Conservation (phyloP, 2,797 vertebrate genomes). For the Rhinogobio ventralis region DNA sequence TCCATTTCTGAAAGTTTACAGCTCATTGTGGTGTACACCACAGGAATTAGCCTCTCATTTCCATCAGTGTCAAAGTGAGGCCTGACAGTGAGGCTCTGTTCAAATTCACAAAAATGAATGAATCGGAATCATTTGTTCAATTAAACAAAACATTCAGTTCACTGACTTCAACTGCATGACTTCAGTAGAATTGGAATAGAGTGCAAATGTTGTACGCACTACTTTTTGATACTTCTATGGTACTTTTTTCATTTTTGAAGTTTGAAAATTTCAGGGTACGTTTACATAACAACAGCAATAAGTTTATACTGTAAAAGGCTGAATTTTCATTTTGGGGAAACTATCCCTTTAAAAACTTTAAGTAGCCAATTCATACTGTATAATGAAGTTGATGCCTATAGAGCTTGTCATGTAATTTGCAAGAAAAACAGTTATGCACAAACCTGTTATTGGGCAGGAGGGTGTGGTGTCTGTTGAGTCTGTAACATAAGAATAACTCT, state of each 20-base stretch:
- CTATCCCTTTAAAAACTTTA: neutral
- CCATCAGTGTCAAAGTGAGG: constrained; percentile 56
- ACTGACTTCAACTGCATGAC: neutral
- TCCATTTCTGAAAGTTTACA: constrained; percentile 61
- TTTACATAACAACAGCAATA: too few species aligned
- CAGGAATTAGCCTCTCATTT: constrained; percentile 55
- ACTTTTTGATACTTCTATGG: neutral
- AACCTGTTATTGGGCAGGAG: constrained; percentile 21
- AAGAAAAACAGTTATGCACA: constrained; percentile 42
- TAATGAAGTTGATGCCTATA: neutral
- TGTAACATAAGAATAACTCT: constrained; percentile 42
- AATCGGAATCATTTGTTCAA: neutral
- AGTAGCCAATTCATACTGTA: neutral
- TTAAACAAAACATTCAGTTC: neutral
- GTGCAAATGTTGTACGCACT: neutral
- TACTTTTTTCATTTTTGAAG: neutral
- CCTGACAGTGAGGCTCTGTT: constrained; percentile 35
- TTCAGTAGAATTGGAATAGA: neutral
- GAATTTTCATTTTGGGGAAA: neutral
- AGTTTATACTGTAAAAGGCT: neutral
- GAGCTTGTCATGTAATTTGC: constrained; percentile 24
- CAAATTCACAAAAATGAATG: neutral
- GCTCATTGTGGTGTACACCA: constrained; percentile 48
- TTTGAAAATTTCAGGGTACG: too few species aligned
- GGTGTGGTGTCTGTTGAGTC: constrained; percentile 14